A percentile compares a stretch with the other conserved stretches of the same genome.
Evolutionary conservation across 2,888 invertebrate species (phyloP).

Genomic region (Dryocosmus kuriphilus): DNA sequence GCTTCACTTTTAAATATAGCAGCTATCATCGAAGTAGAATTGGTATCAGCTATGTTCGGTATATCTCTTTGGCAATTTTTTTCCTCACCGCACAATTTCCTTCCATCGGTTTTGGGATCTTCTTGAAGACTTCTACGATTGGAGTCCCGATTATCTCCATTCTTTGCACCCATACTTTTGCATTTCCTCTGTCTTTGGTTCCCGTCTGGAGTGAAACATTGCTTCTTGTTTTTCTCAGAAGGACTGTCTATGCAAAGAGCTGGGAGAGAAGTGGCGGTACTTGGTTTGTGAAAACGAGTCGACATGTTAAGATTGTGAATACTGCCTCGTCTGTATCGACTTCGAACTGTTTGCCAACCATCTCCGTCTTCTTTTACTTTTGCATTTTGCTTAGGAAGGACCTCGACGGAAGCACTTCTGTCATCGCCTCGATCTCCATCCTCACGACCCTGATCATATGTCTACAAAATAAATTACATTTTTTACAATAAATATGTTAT

Average conservation of each 20-base stretch:
- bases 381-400: slow-evolving; percentile 68
- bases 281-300: slow-evolving; percentile 89
- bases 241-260: slow-evolving; percentile 80
- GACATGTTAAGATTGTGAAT: slow-evolving; percentile 81
- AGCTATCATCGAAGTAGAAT: slow-evolving; percentile 75
- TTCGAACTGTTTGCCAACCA: slow-evolving; percentile 95
- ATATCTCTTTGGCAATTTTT: slow-evolving; percentile 43
- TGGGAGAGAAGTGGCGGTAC: slow-evolving; percentile 89
- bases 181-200: slow-evolving; percentile 59
- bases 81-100: background rate
- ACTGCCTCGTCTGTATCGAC: slow-evolving; percentile 84
- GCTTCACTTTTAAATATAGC: slow-evolving; percentile 76
- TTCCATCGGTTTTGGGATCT: slow-evolving; percentile 62
- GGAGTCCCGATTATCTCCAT: slow-evolving; percentile 58
- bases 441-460: slow-evolving; percentile 51
- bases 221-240: slow-evolving; percentile 68
- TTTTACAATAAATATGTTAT: too few species aligned
- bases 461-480: slow-evolving; percentile 47
- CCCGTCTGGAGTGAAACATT: slow-evolving; percentile 65
- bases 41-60: slow-evolving; percentile 63
- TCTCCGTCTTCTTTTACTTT: slow-evolving; percentile 78
- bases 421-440: slow-evolving; percentile 63
- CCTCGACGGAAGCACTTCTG: slow-evolving; percentile 71
- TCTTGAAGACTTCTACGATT: slow-evolving; percentile 32
- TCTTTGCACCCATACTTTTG: slow-evolving; percentile 63